phyloP scores from a whole-genome alignment of 2,797 vertebrate genomes.

The Delichon dasypus region DNA sequence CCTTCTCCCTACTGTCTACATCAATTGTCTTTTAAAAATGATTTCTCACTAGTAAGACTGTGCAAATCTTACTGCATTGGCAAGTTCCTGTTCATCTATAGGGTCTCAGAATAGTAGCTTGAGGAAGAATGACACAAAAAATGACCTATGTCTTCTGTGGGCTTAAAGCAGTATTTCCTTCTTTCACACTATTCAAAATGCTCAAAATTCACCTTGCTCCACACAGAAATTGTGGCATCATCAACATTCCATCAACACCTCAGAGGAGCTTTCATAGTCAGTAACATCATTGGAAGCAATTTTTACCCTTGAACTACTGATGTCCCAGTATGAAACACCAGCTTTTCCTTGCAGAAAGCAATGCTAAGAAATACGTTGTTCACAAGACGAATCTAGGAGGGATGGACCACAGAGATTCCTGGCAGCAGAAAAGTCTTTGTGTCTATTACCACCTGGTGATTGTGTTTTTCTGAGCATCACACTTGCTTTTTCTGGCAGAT shows the following conservation, averaged over 20 bases:
- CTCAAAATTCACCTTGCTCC: neutral
- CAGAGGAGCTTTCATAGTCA: neutral
- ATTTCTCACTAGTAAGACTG: neutral
- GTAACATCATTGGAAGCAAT: neutral
- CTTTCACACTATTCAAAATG: neutral
- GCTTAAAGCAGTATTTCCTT: neutral
- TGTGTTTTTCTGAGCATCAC: neutral
- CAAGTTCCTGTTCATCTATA: neutral
- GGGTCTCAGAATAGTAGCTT: neutral
- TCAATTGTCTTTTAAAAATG: neutral
- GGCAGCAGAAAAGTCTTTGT: neutral
- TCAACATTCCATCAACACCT: neutral
- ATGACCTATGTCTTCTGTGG: neutral
- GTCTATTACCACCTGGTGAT: accelerated
- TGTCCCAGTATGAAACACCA: neutral
- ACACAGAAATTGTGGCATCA: neutral
- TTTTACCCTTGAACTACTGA: neutral
- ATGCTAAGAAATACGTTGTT: neutral
- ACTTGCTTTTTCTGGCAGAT: neutral
- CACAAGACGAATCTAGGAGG: neutral
- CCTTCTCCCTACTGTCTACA: neutral
- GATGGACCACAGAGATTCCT: neutral
- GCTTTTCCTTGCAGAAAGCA: neutral
- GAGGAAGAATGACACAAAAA: neutral
- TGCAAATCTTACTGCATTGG: neutral